Conservation (phyloP, 2,888 invertebrate species). For the Pocota personata region DNA sequence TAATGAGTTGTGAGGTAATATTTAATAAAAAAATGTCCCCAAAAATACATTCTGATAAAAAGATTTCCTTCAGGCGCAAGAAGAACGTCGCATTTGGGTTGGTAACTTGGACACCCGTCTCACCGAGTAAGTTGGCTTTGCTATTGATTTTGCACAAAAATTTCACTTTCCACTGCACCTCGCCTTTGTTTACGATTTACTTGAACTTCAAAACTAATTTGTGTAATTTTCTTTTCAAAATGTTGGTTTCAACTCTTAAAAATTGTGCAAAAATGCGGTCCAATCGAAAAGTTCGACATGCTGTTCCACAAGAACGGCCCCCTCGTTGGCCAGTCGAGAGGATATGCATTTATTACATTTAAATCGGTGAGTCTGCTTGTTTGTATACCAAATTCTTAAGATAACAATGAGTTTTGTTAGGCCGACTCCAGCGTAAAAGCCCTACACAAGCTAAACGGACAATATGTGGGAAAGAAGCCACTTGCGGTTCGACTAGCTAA, state of each 20-base stretch:
- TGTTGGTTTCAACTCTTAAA: slow-evolving; percentile 97
- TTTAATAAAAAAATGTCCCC: background rate
- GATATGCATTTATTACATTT: slow-evolving; percentile 97
- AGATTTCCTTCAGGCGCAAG: slow-evolving; percentile 70
- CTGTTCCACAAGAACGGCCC: slow-evolving; percentile 96
- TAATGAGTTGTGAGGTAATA: slow-evolving; percentile 55
- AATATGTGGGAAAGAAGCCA: slow-evolving; percentile 88
- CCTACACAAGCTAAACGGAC: slow-evolving; percentile 89
- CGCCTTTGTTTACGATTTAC: background rate
- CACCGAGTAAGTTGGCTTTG: slow-evolving; percentile 92
- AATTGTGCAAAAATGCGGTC: slow-evolving; percentile 97
- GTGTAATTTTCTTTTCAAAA: slow-evolving; percentile 81
- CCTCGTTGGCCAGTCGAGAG: slow-evolving; percentile 93
- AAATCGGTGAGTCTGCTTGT: slow-evolving; percentile 81
- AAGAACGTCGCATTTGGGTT: slow-evolving; percentile 88
- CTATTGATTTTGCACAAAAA: slow-evolving; percentile 54
- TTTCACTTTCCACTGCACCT: background rate
- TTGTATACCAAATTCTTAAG: background rate
- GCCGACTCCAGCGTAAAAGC: slow-evolving; percentile 87
- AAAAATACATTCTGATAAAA: background rate
- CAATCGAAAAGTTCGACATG: slow-evolving; percentile 97
- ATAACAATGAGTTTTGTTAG: slow-evolving; percentile 58
- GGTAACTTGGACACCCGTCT: slow-evolving; percentile 95
- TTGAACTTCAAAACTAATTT: slow-evolving; percentile 71
- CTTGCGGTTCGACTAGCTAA: slow-evolving; percentile 93